These are phyloP conservation scores for Sceloporus undulatus DNA, from an alignment of 2,113 vertebrate species.

Conservation along the genomic window DNA sequence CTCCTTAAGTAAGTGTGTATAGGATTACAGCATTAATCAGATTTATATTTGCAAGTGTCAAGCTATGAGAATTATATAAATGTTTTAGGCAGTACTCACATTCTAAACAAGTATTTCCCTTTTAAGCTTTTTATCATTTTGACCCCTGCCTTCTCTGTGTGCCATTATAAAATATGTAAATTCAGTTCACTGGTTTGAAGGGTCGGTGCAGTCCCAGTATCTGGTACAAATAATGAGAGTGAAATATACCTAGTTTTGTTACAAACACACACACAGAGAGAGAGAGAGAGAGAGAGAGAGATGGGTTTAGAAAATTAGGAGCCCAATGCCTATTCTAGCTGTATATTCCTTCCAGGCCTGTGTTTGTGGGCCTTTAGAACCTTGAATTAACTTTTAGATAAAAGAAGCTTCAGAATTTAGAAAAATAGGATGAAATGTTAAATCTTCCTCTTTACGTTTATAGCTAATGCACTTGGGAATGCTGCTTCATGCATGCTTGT, in stretches of 20 bases:
- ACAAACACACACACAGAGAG: neutral
- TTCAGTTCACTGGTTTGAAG: neutral
- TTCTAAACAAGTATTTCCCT: neutral
- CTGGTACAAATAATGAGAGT: neutral
- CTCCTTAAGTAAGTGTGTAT: no score
- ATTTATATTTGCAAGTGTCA: constrained; percentile 25
- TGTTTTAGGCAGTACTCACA: neutral
- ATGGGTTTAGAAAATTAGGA: constrained; percentile 2
- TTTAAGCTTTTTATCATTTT: neutral
- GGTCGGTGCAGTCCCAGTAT: neutral
- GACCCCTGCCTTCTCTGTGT: neutral
- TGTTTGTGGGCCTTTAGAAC: neutral
- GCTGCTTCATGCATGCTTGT: neutral
- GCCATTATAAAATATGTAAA: neutral
- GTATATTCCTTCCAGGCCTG: rapidly evolving
- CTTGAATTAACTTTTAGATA: constrained; percentile 5
- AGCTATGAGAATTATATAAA: constrained; percentile 26
- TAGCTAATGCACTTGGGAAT: neutral
- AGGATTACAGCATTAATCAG: constrained; percentile 40
- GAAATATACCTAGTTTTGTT: neutral
- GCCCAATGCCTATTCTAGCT: neutral
- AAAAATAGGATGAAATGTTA: neutral
- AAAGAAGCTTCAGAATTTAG: neutral
- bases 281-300: no score
- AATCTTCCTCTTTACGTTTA: neutral